These are phyloP conservation scores for Drosophila fuyamai DNA, from an alignment of 1,140 invertebrate genomes.

Conservation along the genomic window DNA sequence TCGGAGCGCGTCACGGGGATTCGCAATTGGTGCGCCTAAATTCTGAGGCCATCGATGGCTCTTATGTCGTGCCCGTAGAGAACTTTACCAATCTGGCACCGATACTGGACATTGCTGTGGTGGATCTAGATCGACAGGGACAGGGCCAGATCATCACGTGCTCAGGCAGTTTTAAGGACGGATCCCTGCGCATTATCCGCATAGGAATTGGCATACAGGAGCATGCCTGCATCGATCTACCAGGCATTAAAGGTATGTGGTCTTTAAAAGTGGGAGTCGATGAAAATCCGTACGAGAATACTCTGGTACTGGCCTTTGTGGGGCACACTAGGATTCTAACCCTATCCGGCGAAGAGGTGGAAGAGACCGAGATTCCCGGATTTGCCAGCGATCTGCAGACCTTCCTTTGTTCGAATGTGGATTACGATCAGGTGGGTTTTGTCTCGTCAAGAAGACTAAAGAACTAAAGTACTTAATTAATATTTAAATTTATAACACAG, in stretches of 20 bases:
- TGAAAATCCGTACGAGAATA: slow-evolving; percentile 89
- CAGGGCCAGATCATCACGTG: slow-evolving; percentile 99
- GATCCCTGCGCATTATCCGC: slow-evolving; percentile 97
- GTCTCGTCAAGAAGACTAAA: not conserved
- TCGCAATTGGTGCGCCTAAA: slow-evolving; percentile 97
- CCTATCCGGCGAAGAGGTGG: slow-evolving; percentile 97
- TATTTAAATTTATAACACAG: slow-evolving; percentile 18
- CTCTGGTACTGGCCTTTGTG: slow-evolving; percentile 96
- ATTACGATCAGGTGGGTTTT: slow-evolving; percentile 89
- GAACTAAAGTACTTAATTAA: not conserved
- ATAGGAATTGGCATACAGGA: slow-evolving; percentile 99
- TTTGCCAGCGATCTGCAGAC: slow-evolving; percentile 97
- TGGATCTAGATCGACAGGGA: slow-evolving; percentile 97
- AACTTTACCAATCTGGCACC: slow-evolving; percentile 98
- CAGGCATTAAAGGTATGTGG: slow-evolving; percentile 99
- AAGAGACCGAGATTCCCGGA: slow-evolving; percentile 96
- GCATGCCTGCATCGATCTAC: slow-evolving; percentile 97
- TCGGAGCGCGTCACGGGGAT: slow-evolving; percentile 98
- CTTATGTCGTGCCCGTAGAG: slow-evolving; percentile 97
- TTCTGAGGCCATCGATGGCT: slow-evolving; percentile 92
- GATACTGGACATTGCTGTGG: slow-evolving; percentile 98
- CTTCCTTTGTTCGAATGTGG: slow-evolving; percentile 96
- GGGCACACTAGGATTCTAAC: slow-evolving; percentile 96
- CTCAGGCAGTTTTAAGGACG: slow-evolving; percentile 98
- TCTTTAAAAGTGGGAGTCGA: slow-evolving; percentile 91